phyloP scores from a whole-genome alignment of 2,113 vertebrate species.

The Alaudala cheleensis region DNA sequence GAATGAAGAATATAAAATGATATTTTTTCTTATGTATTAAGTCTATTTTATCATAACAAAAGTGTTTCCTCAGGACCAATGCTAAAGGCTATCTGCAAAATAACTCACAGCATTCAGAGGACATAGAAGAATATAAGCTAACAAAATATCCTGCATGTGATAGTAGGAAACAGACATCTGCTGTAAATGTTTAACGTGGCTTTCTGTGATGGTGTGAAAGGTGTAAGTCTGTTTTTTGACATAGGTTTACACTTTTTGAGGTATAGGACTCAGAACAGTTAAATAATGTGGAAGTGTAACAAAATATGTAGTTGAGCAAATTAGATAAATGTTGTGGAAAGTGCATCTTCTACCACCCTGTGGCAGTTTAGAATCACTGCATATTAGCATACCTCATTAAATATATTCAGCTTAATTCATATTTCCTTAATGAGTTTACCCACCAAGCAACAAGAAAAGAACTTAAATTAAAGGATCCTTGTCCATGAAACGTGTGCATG shows the following conservation, averaged over 20 bases:
- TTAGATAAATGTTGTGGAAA: slow-evolving; percentile 71
- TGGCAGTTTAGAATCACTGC: slow-evolving; percentile 77
- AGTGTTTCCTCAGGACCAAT: not conserved
- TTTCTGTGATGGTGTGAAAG: not conserved
- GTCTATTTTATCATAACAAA: not conserved
- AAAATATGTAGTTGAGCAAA: slow-evolving; percentile 69
- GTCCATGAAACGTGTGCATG: not conserved
- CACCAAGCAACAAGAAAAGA: not conserved
- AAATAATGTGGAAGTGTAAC: slow-evolving; percentile 26
- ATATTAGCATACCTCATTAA: slow-evolving; percentile 73
- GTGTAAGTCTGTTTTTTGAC: not conserved
- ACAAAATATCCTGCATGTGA: not conserved
- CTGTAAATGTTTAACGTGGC: not conserved
- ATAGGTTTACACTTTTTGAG: not conserved
- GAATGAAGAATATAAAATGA: not conserved
- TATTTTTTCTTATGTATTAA: not conserved
- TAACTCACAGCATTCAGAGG: not conserved
- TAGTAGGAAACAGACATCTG: not conserved
- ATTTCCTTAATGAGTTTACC: slow-evolving; percentile 22
- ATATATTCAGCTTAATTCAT: slow-evolving; percentile 37
- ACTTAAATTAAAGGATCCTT: not conserved
- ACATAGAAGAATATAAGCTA: not conserved
- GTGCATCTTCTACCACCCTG: slow-evolving; percentile 78
- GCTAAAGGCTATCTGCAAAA: not conserved
- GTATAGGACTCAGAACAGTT: slow-evolving; percentile 8